Percentiles rank a stretch among this genome's conserved stretches.
Evolutionary conservation across 2,113 vertebrate genomes (phyloP).

Genomic region (Conger conger): DNA sequence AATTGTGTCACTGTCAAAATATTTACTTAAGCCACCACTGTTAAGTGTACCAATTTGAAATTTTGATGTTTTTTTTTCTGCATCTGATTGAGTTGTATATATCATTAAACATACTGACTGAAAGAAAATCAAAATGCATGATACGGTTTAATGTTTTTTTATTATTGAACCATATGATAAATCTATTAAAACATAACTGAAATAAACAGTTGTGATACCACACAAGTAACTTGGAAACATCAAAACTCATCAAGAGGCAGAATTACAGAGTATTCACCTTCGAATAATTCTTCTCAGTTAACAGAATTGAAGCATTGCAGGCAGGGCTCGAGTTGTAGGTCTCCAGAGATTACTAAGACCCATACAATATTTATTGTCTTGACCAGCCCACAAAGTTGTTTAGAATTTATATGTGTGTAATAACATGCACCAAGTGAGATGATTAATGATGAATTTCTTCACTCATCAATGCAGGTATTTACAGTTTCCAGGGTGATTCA

Average conservation of each 20-base stretch:
- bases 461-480: neutral
- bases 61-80: neutral
- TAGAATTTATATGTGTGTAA: neutral
- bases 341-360: neutral
- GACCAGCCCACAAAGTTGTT: neutral
- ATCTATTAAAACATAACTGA: neutral
- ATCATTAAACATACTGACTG: neutral
- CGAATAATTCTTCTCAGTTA: neutral
- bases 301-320: too few species aligned
- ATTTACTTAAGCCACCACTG: neutral
- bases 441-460: neutral
- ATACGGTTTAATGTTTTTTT: neutral
- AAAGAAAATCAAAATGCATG: neutral
- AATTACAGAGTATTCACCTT: neutral
- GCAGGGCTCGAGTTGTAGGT: too few species aligned
- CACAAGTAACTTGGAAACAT: neutral
- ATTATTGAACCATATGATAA: neutral
- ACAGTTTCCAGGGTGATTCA: neutral
- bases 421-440: neutral
- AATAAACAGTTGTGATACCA: neutral
- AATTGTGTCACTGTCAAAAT: too few species aligned
- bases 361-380: neutral
- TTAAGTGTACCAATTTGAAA: neutral
- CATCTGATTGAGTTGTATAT: neutral
- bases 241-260: neutral